These are phyloP conservation scores for Campoplex nolae DNA, from an alignment of 2,888 invertebrate species.

Conservation along the genomic window DNA sequence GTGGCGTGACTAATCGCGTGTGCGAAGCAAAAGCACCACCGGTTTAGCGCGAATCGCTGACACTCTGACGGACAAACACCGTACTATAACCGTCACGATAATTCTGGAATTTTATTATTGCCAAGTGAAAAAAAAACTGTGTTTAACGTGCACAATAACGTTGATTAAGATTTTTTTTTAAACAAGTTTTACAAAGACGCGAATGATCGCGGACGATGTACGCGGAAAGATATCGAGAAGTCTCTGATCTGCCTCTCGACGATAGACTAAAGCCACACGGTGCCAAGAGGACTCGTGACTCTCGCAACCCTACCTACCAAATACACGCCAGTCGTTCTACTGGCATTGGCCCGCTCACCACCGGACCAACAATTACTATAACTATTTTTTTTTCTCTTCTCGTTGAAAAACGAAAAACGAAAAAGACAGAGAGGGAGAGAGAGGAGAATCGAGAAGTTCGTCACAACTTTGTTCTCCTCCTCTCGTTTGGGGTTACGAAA, in stretches of 20 bases:
- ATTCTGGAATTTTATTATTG: not conserved
- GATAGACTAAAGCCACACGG: constrained; percentile 37
- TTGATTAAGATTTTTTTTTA: not conserved
- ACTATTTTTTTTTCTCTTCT: constrained; percentile 49
- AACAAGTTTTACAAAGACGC: not conserved
- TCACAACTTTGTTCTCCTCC: constrained; percentile 10
- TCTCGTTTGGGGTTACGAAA: not conserved
- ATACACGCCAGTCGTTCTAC: constrained; percentile 53
- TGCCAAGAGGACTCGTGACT: constrained; percentile 54
- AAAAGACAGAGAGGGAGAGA: constrained; percentile 1
- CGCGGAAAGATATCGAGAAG: constrained; percentile 37
- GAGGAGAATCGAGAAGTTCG: constrained; percentile 5
- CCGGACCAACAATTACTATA: constrained; percentile 59
- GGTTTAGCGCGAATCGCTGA: not conserved
- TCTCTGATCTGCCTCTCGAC: constrained; percentile 49
- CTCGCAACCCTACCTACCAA: constrained; percentile 48
- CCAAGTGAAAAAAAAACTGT: not conserved
- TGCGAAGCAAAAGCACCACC: constrained; percentile 10
- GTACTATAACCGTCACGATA: not conserved
- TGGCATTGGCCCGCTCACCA: constrained; percentile 65
- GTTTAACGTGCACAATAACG: not conserved
- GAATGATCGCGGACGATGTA: not conserved
- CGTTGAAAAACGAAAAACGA: constrained; percentile 32
- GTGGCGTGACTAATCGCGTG: constrained; percentile 16
- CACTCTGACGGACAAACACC: constrained; percentile 8